A percentile compares a stretch with the other conserved stretches of the same genome.
Conservation (phyloP, 2,888 invertebrate species). For the Frankliniella fusca region DNA sequence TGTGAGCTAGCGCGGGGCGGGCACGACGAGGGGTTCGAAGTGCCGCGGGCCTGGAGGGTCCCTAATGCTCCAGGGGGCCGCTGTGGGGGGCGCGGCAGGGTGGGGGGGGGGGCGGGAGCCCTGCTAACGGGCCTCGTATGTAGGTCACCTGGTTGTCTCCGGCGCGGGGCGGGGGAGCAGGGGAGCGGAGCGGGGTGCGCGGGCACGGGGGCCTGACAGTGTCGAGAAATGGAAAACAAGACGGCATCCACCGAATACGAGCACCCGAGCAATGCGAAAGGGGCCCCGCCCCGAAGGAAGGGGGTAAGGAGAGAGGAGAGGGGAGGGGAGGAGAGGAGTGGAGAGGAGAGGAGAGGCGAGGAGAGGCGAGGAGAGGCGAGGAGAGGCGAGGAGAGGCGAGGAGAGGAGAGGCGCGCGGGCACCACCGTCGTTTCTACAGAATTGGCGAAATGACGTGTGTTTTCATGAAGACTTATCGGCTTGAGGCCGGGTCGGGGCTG, state of each 20-base stretch:
- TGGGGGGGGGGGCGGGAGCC: not conserved
- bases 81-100: not conserved
- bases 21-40: no score
- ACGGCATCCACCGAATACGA: not conserved
- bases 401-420: not conserved
- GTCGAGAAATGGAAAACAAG: slow-evolving; percentile 11
- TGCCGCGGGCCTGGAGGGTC: no score
- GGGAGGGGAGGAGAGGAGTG: not conserved
- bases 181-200: not conserved
- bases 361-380: not conserved
- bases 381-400: not conserved
- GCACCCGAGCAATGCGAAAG: no score
- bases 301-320: not conserved
- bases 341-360: not conserved
- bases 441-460: slow-evolving; percentile 26
- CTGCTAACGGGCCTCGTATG: not conserved
- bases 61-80: no score
- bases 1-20: no score
- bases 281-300: no score
- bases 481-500: not conserved
- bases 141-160: not conserved
- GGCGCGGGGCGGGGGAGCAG: not conserved
- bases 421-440: not conserved
- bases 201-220: not conserved
- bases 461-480: slow-evolving; percentile 19